phyloP scores from a whole-genome alignment of 2,797 vertebrate species.

The Chelon auratus region DNA sequence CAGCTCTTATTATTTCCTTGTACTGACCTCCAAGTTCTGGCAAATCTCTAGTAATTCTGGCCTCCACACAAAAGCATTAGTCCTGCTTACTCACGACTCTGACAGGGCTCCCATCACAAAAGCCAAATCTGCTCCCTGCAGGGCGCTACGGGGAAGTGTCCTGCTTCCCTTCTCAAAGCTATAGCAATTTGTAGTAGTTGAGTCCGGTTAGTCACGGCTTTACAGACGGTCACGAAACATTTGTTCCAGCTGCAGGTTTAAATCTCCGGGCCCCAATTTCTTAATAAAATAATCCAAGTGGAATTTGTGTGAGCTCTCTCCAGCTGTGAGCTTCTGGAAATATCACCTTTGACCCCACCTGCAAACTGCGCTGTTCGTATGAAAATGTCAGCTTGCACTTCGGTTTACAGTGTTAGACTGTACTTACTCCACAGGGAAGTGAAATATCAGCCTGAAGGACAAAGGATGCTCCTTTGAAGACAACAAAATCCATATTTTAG shows the following conservation, averaged over 20 bases:
- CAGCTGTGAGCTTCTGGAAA: slow-evolving; percentile 74
- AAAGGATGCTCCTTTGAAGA: too few relatives aligned
- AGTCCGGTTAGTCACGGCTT: slow-evolving; percentile 26
- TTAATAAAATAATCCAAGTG: slow-evolving; percentile 78
- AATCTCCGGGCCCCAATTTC: slow-evolving; percentile 42
- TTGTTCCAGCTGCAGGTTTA: slow-evolving; percentile 60
- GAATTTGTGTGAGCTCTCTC: slow-evolving; percentile 73
- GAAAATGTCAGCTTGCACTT: slow-evolving; percentile 31
- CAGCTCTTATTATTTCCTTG: slow-evolving; percentile 36
- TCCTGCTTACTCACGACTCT: slow-evolving; percentile 32
- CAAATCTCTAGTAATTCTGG: slow-evolving; percentile 44
- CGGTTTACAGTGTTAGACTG: slow-evolving; percentile 18
- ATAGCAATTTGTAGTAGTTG: slow-evolving; percentile 38
- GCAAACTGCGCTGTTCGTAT: slow-evolving; percentile 30
- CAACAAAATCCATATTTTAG: too few relatives aligned
- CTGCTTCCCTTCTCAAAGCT: slow-evolving; percentile 56
- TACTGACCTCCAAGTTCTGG: slow-evolving; percentile 25
- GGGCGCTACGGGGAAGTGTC: slow-evolving; percentile 50
- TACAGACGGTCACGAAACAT: slow-evolving; percentile 45
- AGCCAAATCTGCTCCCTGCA: slow-evolving; percentile 55
- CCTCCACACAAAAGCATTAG: slow-evolving; percentile 35
- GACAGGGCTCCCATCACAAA: slow-evolving; percentile 16
- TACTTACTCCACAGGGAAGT: slow-evolving; percentile 20
- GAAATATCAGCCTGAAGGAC: neutral
- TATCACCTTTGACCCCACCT: slow-evolving; percentile 69